Percentiles rank a stretch among this genome's conserved stretches.
These are phyloP conservation scores for Drosophila yakuba DNA, from an alignment of 1,140 invertebrate species.

Conservation along the genomic window DNA sequence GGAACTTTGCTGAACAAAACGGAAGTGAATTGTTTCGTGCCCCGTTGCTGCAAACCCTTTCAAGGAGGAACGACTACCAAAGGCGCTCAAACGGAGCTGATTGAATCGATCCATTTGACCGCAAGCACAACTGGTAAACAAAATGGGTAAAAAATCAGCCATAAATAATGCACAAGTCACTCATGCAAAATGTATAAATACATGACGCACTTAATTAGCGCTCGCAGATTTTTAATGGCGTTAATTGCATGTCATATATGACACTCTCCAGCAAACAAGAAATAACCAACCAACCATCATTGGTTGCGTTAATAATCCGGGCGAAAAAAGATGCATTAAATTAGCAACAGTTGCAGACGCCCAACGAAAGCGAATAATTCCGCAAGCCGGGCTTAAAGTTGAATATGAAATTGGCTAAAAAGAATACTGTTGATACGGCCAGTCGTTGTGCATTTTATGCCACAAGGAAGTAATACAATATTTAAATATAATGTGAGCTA, in stretches of 20 bases:
- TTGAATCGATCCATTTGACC: constrained; percentile 34
- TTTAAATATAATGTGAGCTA: neutral
- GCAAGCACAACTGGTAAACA: constrained; percentile 18
- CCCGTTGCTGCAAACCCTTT: neutral
- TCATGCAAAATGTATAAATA: constrained; percentile 54
- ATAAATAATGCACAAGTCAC: constrained; percentile 42
- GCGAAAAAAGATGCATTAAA: constrained; percentile 53
- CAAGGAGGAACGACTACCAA: neutral
- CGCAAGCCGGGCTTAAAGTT: constrained; percentile 30
- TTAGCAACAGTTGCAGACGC: constrained; percentile 60
- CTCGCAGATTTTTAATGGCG: constrained; percentile 69
- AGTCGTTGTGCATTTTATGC: too few relatives aligned
- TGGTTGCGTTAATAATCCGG: constrained; percentile 47
- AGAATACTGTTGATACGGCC: constrained; percentile 12
- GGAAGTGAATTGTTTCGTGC: constrained; percentile 52
- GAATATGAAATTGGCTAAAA: constrained; percentile 24
- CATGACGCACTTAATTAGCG: constrained; percentile 68
- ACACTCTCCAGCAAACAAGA: constrained; percentile 40
- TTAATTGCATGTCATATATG: constrained; percentile 68
- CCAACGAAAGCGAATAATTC: constrained; percentile 17
- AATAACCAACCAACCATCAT: constrained; percentile 13
- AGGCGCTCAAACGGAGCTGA: constrained; percentile 9
- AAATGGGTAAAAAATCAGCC: constrained; percentile 20
- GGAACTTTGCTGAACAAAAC: constrained; percentile 31
- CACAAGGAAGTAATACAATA: too few relatives aligned